These are phyloP conservation scores for Ostrea edulis DNA, from an alignment of 1,140 invertebrate species.

Conservation along the genomic window DNA sequence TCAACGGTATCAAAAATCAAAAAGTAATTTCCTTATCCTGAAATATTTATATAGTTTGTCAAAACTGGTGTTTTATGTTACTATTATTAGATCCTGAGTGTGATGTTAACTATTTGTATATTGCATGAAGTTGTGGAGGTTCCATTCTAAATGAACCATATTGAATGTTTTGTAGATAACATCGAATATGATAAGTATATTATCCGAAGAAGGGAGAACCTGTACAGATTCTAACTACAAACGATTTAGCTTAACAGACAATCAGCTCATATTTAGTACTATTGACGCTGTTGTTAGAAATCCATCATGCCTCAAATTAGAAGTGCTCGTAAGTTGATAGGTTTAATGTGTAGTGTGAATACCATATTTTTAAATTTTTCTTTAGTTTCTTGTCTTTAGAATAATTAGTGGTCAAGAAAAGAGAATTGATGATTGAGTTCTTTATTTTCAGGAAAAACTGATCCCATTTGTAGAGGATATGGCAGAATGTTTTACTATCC, in stretches of 20 bases:
- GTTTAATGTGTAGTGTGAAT: no score
- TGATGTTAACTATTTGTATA: no score
- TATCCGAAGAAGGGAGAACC: background rate
- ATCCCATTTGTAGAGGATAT: background rate
- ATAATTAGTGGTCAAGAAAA: background rate
- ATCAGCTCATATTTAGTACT: background rate
- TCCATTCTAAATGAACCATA: background rate
- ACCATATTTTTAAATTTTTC: background rate
- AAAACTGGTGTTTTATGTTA: no score
- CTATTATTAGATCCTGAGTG: no score
- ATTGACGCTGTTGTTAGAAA: background rate
- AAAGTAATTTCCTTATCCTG: no score
- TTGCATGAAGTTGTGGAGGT: no score
- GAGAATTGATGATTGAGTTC: background rate
- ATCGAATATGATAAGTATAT: background rate
- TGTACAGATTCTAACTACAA: background rate
- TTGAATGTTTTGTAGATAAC: background rate
- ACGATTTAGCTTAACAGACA: conserved; percentile 1
- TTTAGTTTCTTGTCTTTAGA: background rate
- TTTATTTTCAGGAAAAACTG: background rate
- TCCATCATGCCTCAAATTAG: background rate
- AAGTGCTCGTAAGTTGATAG: background rate
- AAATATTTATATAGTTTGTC: no score
- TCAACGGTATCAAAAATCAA: no score
- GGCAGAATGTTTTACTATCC: background rate